phyloP scores from a whole-genome alignment of 2,888 invertebrate genomes.

The Tetheella fluctuosa region DNA sequence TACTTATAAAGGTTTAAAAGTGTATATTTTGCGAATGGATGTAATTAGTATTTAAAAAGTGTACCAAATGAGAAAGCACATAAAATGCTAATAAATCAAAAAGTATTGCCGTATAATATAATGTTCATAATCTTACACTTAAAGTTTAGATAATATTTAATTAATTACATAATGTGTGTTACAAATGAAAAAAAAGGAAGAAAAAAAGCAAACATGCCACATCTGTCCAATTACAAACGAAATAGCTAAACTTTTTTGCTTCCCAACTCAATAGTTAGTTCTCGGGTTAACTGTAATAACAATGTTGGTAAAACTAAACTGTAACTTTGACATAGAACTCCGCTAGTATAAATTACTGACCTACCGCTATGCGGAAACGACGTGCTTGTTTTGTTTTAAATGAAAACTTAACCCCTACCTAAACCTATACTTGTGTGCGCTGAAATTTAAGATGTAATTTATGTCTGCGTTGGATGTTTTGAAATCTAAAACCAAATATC shows the following conservation, averaged over 20 bases:
- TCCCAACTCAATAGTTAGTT: conserved; percentile 7
- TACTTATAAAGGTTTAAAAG: no score
- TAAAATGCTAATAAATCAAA: no score
- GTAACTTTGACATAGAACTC: conserved; percentile 17
- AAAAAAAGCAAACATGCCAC: not conserved
- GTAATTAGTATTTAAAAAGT: no score
- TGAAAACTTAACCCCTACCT: conserved; percentile 23
- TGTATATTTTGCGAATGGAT: no score
- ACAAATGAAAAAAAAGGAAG: not conserved
- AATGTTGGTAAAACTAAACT: conserved; percentile 14
- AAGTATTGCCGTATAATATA: no score
- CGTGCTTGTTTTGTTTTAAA: conserved; percentile 22
- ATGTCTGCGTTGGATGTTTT: not conserved
- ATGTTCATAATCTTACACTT: no score
- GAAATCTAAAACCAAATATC: not conserved
- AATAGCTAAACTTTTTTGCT: conserved; percentile 2
- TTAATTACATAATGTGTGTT: no score
- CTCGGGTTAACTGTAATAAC: conserved; percentile 14
- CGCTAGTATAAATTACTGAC: conserved; percentile 14
- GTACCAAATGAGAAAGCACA: no score
- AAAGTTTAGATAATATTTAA: no score
- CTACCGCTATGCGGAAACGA: conserved; percentile 8
- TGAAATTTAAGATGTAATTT: not conserved
- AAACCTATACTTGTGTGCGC: conserved; percentile 15
- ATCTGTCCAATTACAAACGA: not conserved